Conservation (phyloP, 2,888 invertebrate genomes). For the Acleris sparsana region DNA sequence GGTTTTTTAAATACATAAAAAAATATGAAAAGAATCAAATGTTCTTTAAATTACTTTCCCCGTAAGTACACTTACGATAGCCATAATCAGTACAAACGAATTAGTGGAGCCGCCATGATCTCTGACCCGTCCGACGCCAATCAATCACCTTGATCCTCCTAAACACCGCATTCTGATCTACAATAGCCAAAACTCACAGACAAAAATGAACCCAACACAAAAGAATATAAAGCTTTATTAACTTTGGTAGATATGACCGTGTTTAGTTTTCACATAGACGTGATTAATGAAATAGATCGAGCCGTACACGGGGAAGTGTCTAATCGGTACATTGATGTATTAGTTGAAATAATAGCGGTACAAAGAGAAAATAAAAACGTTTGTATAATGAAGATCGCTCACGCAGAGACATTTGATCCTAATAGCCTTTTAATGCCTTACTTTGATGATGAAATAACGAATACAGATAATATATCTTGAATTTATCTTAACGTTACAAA, state of each 20-base stretch:
- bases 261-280: conserved; percentile 61
- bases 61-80: conserved; percentile 52
- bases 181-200: conserved; percentile 27
- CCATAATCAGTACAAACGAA: conserved; percentile 65
- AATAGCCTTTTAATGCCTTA: conserved; percentile 15
- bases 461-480: neutral
- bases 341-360: conserved; percentile 52
- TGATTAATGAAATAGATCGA: conserved; percentile 72
- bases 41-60: conserved; percentile 20
- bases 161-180: conserved; percentile 62
- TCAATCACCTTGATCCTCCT: conserved; percentile 75
- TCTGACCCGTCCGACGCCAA: conserved; percentile 67
- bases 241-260: conserved; percentile 38
- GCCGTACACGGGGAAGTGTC: conserved; percentile 64
- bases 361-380: conserved; percentile 37
- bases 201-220: conserved; percentile 46
- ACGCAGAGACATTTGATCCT: conserved; percentile 10
- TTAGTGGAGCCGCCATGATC: conserved; percentile 68
- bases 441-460: conserved; percentile 3
- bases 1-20: too few relatives aligned
- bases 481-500: neutral
- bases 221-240: conserved; percentile 47
- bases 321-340: conserved; percentile 72
- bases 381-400: conserved; percentile 43
- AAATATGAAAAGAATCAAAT: neutral